Evolutionary conservation across 2,888 invertebrate genomes (phyloP), one percentile per base, ranked within the genome.

Genomic region (Xylocampa areola): DNA sequence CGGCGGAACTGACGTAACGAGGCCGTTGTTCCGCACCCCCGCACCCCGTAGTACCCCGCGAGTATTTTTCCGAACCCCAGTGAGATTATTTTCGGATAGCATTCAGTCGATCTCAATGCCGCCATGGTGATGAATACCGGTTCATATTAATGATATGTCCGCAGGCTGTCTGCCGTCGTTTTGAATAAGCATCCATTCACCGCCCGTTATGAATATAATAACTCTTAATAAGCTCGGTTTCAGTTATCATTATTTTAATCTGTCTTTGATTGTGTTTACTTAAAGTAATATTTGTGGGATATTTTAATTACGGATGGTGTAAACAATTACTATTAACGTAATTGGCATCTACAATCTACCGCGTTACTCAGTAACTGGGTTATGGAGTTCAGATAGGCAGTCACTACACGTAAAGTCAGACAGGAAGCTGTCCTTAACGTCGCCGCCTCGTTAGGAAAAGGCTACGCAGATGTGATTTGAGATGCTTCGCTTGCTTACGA

Each of bases 1-100:
- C 93, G 91, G 65, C 91, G 93, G 93, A 94, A 86, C 88, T 87
- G 79, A 85, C 88, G 87, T 93, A 93, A 93, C 93, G 93, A 93
- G 92, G 76, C 89, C 86, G 92, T 91, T 91, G 91, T 91, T 87
- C 87, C 86, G 81, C 82, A 80, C 81, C 81, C 70, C 67, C 73
- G 53, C 68, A 54, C 72, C 59, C 54, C 65, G 49, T 21, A 41
- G 64, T 59, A 69, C 73, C 64, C 63, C 67, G 61, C 68, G 39
- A 52, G 54, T 64, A 60, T 71, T 72, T 76, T 67, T 62, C 57
- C 47, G 75, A 76, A 77, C 88, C 86, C 88, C 79, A 78, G 73
- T 72, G 83, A 88, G 86, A 90, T 89, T 90, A 89, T 87, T 82
- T 87, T 82, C 84, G 82, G 85, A 84, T 83, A 83, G 77, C 83